Base-by-base conservation (phyloP, 1,140 invertebrate species). In the Limonius californicus region DNA sequence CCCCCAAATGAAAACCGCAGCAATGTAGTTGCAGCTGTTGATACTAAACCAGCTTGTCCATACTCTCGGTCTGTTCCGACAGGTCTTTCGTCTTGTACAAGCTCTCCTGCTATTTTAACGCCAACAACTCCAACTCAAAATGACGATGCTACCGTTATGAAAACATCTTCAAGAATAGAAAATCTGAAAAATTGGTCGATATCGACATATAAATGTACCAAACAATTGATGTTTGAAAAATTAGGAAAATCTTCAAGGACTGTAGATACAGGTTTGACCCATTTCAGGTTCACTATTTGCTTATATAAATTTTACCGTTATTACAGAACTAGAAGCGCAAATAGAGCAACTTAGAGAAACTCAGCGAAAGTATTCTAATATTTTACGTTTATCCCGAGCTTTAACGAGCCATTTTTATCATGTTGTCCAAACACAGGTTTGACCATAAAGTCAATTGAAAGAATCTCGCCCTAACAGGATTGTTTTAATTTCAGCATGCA, bases 171-270 rank as follows among this genome's bases (percentile, higher is more conserved):
- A 67, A 90, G 87, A 79, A 91, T 98, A 74, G 95, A 97, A 76
- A 87, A 88, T 32, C 81, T 98, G 39, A 94, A 92, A 76, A 94
- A 92, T 72, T 98, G 96, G 96, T 93, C 94, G 72, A 91, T 97
- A 73, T 96, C 94, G 58, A 97, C 95, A 0, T 98, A 96, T 74
- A 98, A 98, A 78, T 98, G 94, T 74, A 97, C 95, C 0, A 92
- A 92, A 68, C 95, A 98, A 76, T 82, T 96, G 43, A 88, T 98
- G 78, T 92, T 95, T 72, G 95, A 98, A 76, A 95, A 94, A 79
- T 80, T 98, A 45, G 95, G 95, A 1, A 97, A 97, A 81, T 89
- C 91, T 35, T 92, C 92, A 12, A 83, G 92, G 62, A 97, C 95
- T 30, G 88, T 94, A 58, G 93, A 97, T 79, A 85, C 90, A 68